A percentile compares a stretch with the other conserved stretches of the same genome.
phyloP scores from a whole-genome alignment of 1,140 invertebrate genomes.

The Drosophila pandora region DNA sequence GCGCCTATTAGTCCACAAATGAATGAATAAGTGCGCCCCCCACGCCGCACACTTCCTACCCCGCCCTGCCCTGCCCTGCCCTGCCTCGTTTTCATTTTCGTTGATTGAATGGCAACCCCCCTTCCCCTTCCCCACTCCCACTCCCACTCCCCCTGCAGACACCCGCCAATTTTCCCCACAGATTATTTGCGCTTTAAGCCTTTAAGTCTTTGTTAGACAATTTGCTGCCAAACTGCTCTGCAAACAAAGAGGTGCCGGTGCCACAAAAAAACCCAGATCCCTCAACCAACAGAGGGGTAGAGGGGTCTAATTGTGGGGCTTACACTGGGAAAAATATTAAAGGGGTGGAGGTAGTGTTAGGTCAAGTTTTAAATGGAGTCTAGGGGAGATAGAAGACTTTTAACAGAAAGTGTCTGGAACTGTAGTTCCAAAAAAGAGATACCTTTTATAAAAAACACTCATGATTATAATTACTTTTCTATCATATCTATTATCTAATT shows the following conservation, averaged over 20 bases:
- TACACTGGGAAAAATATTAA: not conserved
- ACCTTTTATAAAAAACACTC: too few species aligned
- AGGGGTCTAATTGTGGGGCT: not conserved
- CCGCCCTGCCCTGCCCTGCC: not conserved
- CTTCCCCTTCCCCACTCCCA: not conserved
- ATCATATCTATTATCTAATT: too few species aligned
- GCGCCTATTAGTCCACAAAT: slow-evolving; percentile 79
- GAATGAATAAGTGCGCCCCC: slow-evolving; percentile 75
- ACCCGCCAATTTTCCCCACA: slow-evolving; percentile 54
- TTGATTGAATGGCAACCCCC: slow-evolving; percentile 66
- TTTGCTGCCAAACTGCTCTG: slow-evolving; percentile 53
- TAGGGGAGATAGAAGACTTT: too few species aligned
- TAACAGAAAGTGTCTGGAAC: too few species aligned
- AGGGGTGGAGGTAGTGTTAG: too few species aligned
- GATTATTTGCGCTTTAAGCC: slow-evolving; percentile 78
- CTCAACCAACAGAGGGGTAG: not conserved
- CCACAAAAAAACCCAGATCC: not conserved
- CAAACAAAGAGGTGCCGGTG: slow-evolving; percentile 15
- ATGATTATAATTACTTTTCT: too few species aligned
- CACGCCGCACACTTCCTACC: slow-evolving; percentile 26
- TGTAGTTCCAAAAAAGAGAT: too few species aligned
- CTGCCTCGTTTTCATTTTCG: slow-evolving; percentile 70
- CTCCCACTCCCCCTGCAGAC: not conserved
- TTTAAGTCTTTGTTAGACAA: slow-evolving; percentile 81
- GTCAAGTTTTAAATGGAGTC: too few species aligned